phyloP scores from a whole-genome alignment of 1,140 invertebrate species.

The Myzus persicae region DNA sequence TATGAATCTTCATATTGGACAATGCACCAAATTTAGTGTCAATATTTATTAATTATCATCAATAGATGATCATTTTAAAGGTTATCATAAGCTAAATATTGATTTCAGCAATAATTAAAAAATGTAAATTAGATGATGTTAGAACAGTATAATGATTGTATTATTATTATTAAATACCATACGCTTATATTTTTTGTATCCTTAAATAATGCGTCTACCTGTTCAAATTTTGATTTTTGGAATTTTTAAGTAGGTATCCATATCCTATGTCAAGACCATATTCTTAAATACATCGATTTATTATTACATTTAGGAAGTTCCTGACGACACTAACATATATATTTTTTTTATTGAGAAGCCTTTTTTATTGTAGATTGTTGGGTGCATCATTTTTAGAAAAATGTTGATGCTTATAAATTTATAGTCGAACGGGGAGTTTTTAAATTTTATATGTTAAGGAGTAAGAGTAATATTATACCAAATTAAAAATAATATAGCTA shows the following conservation, averaged over 20 bases:
- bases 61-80: not conserved
- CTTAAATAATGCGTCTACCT: not conserved
- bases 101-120: not conserved
- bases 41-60: not conserved
- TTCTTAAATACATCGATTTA: not conserved
- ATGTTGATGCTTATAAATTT: not conserved
- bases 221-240: not conserved
- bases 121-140: not conserved
- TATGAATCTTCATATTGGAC: not conserved
- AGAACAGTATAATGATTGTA: too few relatives aligned
- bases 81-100: not conserved
- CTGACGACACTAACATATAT: too few relatives aligned
- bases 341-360: not conserved
- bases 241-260: not conserved
- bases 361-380: not conserved
- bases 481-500: not conserved
- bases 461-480: not conserved
- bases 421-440: not conserved
- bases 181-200: too few relatives aligned
- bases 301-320: not conserved
- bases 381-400: not conserved
- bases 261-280: not conserved
- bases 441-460: not conserved
- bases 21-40: not conserved
- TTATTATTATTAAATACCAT: too few relatives aligned